These are phyloP conservation scores for Melipona quadrifasciata DNA, from an alignment of 1,140 invertebrate genomes.

Conservation along the genomic window DNA sequence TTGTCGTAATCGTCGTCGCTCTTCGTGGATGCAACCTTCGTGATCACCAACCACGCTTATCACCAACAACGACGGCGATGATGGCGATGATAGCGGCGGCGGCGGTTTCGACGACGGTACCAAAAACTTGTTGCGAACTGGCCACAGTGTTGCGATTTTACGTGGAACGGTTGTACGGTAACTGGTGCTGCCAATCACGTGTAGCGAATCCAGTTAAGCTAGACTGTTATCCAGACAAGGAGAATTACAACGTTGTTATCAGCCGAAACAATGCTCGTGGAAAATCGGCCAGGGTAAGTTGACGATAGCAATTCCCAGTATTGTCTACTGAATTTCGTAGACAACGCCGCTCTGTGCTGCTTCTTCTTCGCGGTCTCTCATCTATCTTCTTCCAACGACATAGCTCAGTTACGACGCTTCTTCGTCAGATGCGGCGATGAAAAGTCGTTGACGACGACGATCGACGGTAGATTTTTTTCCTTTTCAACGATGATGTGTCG, in stretches of 20 bases:
- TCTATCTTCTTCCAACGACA: neutral
- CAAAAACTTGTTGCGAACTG: constrained; percentile 4
- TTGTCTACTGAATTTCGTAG: too few species aligned
- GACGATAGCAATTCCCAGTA: neutral
- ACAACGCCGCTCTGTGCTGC: neutral
- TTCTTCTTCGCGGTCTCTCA: neutral
- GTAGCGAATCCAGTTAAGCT: neutral
- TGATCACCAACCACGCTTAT: neutral
- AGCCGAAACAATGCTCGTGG: neutral
- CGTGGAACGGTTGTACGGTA: neutral
- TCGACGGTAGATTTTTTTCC: constrained; percentile 6
- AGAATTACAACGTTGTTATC: constrained; percentile 1
- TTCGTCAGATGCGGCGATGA: neutral
- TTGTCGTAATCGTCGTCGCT: neutral
- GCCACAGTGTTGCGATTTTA: neutral
- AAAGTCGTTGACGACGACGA: neutral
- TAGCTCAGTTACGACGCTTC: neutral
- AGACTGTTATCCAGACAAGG: constrained; percentile 7
- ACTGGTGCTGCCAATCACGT: constrained; percentile 18
- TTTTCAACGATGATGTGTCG: neutral
- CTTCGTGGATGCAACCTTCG: neutral
- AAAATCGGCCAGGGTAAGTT: neutral
- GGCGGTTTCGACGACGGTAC: constrained; percentile 22
- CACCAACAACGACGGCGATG: constrained; percentile 6
- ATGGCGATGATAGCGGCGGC: neutral